phyloP scores from a whole-genome alignment of 2,888 invertebrate species.

The Leptodirus hochenwartii region DNA sequence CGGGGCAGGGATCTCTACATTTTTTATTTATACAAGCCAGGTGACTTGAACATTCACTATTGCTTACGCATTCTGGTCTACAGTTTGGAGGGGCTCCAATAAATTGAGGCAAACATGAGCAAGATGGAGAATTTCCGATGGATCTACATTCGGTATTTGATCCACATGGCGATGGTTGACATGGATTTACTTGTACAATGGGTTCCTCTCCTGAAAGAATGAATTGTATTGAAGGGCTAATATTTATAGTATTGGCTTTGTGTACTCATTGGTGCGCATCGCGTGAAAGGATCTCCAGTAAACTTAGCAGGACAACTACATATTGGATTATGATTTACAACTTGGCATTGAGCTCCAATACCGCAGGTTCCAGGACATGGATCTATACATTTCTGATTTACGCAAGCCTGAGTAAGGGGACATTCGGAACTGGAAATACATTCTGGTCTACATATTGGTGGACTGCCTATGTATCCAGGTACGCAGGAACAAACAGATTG shows the following conservation, averaged over 20 bases:
- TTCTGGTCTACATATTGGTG: constrained; percentile 46
- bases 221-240: too few relatives aligned
- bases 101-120: constrained; percentile 54
- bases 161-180: constrained; percentile 31
- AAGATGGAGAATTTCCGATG: constrained; percentile 59
- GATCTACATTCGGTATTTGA: constrained; percentile 37
- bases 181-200: constrained; percentile 23
- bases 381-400: constrained; percentile 47
- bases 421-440: constrained; percentile 54
- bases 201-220: too few relatives aligned
- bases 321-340: constrained; percentile 50
- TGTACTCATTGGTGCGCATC: constrained; percentile 44
- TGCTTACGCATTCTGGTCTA: constrained; percentile 56
- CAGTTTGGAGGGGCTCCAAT: constrained; percentile 52
- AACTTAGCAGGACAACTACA: constrained; percentile 46
- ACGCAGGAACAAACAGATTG: constrained; percentile 46
- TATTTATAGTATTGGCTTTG: too few relatives aligned
- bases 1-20: constrained; percentile 56
- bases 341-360: constrained; percentile 43
- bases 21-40: constrained; percentile 51
- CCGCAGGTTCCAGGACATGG: constrained; percentile 56
- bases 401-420: constrained; percentile 41
- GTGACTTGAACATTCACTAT: constrained; percentile 49
- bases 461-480: constrained; percentile 49
- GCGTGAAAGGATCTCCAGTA: constrained; percentile 51